A percentile compares a stretch with the other conserved stretches of the same genome.
These are phyloP conservation scores for Microcebus tavaratra DNA, from an alignment of 2,113 vertebrate genomes.

Conservation along the genomic window DNA sequence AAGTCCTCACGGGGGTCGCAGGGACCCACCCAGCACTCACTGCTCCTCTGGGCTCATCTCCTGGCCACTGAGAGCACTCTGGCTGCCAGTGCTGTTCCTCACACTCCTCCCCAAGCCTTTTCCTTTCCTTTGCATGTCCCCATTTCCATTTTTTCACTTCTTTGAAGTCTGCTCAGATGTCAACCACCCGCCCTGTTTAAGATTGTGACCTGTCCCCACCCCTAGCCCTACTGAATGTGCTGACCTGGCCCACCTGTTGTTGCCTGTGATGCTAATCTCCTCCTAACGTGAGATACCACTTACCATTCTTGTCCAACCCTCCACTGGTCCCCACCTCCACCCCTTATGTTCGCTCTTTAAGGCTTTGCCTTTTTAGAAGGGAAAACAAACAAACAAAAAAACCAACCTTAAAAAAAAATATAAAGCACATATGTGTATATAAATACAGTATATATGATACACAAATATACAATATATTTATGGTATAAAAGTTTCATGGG, in stretches of 20 bases:
- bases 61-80: neutral
- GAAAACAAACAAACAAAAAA: neutral
- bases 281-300: neutral
- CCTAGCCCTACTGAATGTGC: neutral
- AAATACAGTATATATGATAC: too few relatives aligned
- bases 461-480: neutral
- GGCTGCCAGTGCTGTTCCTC: neutral
- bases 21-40: rapidly evolving
- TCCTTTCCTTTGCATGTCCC: neutral
- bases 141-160: neutral
- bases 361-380: neutral
- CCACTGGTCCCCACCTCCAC: neutral
- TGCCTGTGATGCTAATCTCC: neutral
- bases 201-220: neutral
- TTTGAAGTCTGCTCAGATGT: neutral
- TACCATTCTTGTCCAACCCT: neutral
- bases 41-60: neutral
- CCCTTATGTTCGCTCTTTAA: neutral
- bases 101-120: neutral
- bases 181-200: neutral
- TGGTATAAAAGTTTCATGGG: neutral
- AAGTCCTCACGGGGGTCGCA: neutral
- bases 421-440: neutral
- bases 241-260: neutral
- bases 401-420: neutral